Percentiles rank a stretch among this genome's conserved stretches.
Evolutionary conservation across 2,113 vertebrate species (phyloP).

Genomic region (Daboia siamensis): DNA sequence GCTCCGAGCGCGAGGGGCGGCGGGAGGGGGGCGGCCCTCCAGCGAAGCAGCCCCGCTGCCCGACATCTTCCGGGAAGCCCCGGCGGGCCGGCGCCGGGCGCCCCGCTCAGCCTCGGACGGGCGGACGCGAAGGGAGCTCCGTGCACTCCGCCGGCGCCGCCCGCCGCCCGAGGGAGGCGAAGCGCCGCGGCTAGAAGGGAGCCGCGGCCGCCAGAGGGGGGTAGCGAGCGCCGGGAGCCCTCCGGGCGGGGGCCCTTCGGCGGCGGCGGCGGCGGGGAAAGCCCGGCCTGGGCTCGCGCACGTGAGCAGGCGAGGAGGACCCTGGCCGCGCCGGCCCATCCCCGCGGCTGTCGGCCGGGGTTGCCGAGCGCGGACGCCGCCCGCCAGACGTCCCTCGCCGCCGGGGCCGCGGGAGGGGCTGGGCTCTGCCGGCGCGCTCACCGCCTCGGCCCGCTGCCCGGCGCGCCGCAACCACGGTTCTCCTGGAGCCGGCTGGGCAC

Average conservation of each 20-base stretch:
- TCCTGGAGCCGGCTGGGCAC: not conserved
- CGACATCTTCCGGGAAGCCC: not conserved
- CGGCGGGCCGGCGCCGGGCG: not conserved
- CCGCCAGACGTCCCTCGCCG: not conserved
- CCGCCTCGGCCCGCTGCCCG: not conserved
- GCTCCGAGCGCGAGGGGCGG: not conserved
- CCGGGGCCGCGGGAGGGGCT: not conserved
- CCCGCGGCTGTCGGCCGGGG: too few relatives aligned
- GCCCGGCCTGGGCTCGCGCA: not conserved
- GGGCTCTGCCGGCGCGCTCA: not conserved
- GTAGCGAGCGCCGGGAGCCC: not conserved
- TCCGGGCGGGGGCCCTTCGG: not conserved
- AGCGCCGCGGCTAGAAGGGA: not conserved
- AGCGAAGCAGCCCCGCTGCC: not conserved
- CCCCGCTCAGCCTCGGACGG: not conserved
- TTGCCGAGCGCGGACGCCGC: not conserved
- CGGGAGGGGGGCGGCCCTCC: too few relatives aligned
- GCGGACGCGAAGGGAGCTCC: not conserved
- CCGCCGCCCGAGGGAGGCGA: not conserved
- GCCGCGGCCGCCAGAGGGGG: not conserved
- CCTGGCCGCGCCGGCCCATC: not conserved
- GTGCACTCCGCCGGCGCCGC: not conserved
- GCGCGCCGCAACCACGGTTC: slow-evolving; percentile 16
- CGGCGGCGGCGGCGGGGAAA: slow-evolving; percentile 8
- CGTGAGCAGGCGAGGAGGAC: not conserved